Evolutionary conservation across 2,113 vertebrate genomes (phyloP), one percentile per base, ranked within the genome.

Genomic region (Macrotus californicus): DNA sequence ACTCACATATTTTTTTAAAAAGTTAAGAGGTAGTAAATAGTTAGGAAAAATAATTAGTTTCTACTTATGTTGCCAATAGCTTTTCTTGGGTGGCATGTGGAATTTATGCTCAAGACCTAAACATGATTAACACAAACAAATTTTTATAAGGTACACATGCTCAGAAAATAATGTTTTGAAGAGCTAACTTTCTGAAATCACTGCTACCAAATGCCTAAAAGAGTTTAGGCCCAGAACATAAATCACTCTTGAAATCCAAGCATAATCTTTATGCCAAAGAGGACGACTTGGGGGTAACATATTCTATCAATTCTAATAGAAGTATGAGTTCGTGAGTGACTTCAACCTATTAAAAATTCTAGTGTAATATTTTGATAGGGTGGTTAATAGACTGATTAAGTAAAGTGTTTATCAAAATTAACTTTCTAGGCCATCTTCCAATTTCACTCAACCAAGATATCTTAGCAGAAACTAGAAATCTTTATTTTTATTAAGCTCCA

Each of bases 141-240:
- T 70, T 91, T 26, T 82, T 22, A 94, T 69, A 84, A 93, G 85
- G 89, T 34, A 41, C 4, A 77, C 26, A 75, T 41, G 26, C 22
- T 83, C 21, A 61, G 36, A 19, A 89, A 73, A 89, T 87, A 92
- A 80, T 67, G 15, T 94, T 86, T 95, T 73, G 29, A 89, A 67
- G 21, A 83, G 15, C 31, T 73, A 36, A 77, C 83, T 86, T 87
- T 89, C 81, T 94, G 22, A 94, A 91, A 79, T 91, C 72, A 75
- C 31, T 88, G 24, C 9, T 66, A 69, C n/a, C 52, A 91, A 89
- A 89, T 87, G 18, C 41, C 41, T 76, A 54, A 85, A 13, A 95
- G 14, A n/a, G 36, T 34, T 54, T 36, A 91, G 6, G 77, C 5
- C 24, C 26, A 19, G 1, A 94, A 41, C n/a, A 76, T 13, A 89